Conservation (phyloP, 1,140 invertebrate genomes). For the Lineus longissimus region DNA sequence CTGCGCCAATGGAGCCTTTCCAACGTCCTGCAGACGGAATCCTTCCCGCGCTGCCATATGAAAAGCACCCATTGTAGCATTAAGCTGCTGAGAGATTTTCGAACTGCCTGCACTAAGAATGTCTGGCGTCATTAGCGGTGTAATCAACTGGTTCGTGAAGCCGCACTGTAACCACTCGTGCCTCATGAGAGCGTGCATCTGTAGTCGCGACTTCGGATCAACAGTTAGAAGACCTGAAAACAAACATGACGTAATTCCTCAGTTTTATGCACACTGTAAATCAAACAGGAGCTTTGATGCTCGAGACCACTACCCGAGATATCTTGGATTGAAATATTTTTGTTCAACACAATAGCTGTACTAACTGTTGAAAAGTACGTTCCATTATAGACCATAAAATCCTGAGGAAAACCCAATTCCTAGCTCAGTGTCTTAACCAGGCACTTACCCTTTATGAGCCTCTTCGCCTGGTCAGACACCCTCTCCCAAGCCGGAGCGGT, state of each 20-base stretch:
- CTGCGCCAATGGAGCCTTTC: constrained; percentile 68
- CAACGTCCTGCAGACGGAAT: constrained; percentile 68
- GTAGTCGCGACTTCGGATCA: constrained; percentile 70
- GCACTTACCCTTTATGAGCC: constrained; percentile 65
- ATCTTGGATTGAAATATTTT: not conserved
- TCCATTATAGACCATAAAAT: no score
- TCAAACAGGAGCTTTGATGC: not conserved
- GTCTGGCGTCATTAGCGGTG: constrained; percentile 62
- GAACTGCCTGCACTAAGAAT: constrained; percentile 47
- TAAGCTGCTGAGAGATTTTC: constrained; percentile 49
- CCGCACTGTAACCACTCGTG: constrained; percentile 64
- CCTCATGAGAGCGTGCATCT: constrained; percentile 63
- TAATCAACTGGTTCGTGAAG: constrained; percentile 46
- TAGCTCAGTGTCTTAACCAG: no score
- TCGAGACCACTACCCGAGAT: not conserved
- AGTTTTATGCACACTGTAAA: not conserved
- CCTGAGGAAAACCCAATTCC: no score
- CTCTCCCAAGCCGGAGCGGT: constrained; percentile 66
- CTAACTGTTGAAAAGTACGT: no score
- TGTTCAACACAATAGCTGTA: no score
- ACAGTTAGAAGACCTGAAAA: constrained; percentile 68
- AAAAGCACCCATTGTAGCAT: constrained; percentile 66
- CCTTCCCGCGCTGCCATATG: constrained; percentile 67
- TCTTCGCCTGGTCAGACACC: constrained; percentile 72
- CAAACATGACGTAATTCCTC: not conserved